These are phyloP conservation scores for Mimumesa dahlbomi DNA, from an alignment of 2,888 invertebrate species.

Conservation along the genomic window DNA sequence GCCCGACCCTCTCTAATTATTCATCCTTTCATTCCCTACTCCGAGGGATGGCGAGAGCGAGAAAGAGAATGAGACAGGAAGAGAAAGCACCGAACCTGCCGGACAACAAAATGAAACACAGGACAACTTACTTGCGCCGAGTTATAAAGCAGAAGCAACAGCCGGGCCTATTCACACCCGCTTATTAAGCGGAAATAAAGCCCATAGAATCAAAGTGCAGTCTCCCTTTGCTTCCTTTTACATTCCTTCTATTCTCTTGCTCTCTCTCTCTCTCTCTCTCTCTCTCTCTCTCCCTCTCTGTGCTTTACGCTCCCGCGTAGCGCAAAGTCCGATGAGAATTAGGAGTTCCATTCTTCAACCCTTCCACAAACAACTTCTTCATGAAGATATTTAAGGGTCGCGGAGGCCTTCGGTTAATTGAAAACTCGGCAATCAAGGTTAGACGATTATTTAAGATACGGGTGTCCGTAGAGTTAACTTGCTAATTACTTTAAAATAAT, in stretches of 20 bases:
- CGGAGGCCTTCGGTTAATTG: too few relatives aligned
- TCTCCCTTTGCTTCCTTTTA: constrained; percentile 22
- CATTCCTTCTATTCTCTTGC: constrained; percentile 4
- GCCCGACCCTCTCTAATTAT: constrained; percentile 64
- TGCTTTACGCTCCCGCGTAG: constrained; percentile 17
- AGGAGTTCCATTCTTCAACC: constrained; percentile 31
- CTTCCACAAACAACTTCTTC: background rate
- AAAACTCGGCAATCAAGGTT: too few relatives aligned
- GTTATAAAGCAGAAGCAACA: constrained; percentile 71
- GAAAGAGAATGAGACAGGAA: constrained; percentile 10
- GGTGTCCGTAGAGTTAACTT: too few relatives aligned
- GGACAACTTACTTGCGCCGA: constrained; percentile 69
- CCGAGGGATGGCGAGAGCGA: background rate
- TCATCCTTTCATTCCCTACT: constrained; percentile 60
- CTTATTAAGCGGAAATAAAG: constrained; percentile 73
- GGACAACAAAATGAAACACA: constrained; percentile 69
- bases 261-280: constrained; percentile 4
- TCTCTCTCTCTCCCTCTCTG: constrained; percentile 21
- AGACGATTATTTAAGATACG: too few relatives aligned
- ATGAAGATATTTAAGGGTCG: constrained; percentile 2
- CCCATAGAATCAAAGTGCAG: constrained; percentile 66
- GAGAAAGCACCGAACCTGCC: constrained; percentile 16
- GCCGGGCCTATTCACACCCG: constrained; percentile 71
- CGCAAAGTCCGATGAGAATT: constrained; percentile 44
- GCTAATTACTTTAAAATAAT: too few relatives aligned